Evolutionary conservation across 23 tunicate species (phyloP).

Genomic region (Halocynthia aurantium): DNA sequence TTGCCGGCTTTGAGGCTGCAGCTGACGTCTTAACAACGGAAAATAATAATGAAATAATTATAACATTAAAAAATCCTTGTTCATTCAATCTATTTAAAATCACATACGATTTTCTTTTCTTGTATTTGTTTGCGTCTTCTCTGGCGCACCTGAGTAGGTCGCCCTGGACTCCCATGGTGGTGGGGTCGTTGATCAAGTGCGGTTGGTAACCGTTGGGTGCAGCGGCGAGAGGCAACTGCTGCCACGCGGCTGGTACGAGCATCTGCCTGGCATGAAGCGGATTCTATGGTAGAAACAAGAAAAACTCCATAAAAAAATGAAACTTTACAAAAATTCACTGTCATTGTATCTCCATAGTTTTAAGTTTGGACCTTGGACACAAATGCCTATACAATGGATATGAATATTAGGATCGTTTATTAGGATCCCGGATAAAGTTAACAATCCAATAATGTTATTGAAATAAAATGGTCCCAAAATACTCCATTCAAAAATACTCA

Average conservation of each 20-base stretch:
- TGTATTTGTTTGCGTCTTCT: neutral
- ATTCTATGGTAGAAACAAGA: constrained; percentile 25
- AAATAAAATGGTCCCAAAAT: neutral
- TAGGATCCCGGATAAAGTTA: neutral
- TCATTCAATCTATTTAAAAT: neutral
- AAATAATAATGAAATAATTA: no score
- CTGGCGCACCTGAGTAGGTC: constrained; percentile 7
- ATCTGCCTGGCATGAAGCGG: constrained; percentile 40
- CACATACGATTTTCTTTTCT: neutral
- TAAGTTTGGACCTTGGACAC: no score
- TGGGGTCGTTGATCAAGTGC: constrained; percentile 40
- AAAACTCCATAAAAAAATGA: neutral
- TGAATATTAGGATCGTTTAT: no score
- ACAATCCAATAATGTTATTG: neutral
- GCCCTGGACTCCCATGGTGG: neutral
- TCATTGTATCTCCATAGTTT: no score
- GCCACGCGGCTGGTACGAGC: constrained; percentile 75
- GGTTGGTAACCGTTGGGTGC: constrained; percentile 53
- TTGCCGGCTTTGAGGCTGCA: neutral
- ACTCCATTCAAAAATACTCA: neutral
- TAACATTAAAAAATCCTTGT: neutral
- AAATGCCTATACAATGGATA: no score
- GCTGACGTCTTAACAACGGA: neutral
- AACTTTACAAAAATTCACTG: no score
- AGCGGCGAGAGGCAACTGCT: constrained; percentile 49